Conservation (phyloP, 2,888 invertebrate species). For the Timema cristinae region DNA sequence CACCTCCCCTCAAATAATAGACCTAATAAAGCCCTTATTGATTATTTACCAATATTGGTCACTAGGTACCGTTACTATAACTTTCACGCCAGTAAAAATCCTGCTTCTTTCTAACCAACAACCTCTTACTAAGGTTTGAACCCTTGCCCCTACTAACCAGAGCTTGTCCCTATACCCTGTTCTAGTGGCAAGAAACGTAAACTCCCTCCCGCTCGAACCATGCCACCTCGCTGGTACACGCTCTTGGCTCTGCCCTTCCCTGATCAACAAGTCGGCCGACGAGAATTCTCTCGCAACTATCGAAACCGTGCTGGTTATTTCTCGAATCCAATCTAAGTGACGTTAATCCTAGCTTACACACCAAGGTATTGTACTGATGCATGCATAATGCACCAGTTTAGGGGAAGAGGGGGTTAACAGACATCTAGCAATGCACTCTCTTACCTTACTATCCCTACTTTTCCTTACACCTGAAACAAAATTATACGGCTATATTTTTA, state of each 20-base stretch:
- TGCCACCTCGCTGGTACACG: constrained; percentile 84
- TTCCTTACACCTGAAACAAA: too few relatives aligned
- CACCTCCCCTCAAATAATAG: too few relatives aligned
- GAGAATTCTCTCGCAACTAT: constrained; percentile 71
- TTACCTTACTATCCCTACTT: too few relatives aligned
- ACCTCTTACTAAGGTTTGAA: too few relatives aligned
- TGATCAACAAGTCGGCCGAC: constrained; percentile 85
- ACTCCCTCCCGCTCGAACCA: constrained; percentile 47
- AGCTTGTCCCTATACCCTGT: constrained; percentile 34
- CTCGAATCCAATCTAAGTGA: constrained; percentile 71
- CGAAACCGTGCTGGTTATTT: constrained; percentile 74
- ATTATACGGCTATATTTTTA: too few relatives aligned
- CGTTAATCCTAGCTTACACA: constrained; percentile 37
- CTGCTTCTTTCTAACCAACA: too few relatives aligned
- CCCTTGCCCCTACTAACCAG: constrained; percentile 11
- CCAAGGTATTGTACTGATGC: constrained; percentile 31
- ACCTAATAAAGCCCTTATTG: too few relatives aligned
- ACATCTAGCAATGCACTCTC: too few relatives aligned
- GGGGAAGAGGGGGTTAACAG: too few relatives aligned
- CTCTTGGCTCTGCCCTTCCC: constrained; percentile 88
- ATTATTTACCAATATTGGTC: too few relatives aligned
- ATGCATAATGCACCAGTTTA: constrained; percentile 22
- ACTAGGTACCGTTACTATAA: too few relatives aligned
- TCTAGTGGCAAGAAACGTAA: constrained; percentile 45
- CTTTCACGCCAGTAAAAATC: not conserved